Evolutionary conservation across 2,113 vertebrate species (phyloP), one percentile per base, ranked within the genome.

Genomic region (Lophura nycthemera): DNA sequence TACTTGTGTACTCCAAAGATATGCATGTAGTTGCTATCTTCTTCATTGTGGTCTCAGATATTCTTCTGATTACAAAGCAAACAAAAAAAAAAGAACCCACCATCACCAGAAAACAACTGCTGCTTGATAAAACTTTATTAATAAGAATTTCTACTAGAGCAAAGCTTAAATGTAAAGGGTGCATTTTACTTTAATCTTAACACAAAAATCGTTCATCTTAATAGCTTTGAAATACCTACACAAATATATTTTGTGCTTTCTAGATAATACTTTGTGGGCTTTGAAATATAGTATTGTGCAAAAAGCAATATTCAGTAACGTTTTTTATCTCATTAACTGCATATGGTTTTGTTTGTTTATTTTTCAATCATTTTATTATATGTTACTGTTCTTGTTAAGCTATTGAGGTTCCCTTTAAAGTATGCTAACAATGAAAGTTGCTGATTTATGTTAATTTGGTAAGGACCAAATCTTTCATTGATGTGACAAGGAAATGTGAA

Each of bases 341-440:
- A 2, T 32, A 22, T 29, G 13, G 1, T 36, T 61, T 40, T 38
- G 34, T 38, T 25, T 38, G 22, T 38, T 25, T 63, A 34, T 60
- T 22, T 77, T 21, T 1, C 57, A 32, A 3, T 25, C 9, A 11
- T 2, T 43, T 71, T 69, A 12, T 27, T 2, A 7, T 67, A 0
- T 66, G 38, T 21, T 17, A 20, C 43, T 54, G 12, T 25, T 63
- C 9, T 69, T 14, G 2, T 17, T 20, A 11, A 11, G 19, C 24
- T 86, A 1, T 27, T 61, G 40, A 60, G 15, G 12, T 56, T 32
- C 6, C 8, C 19, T 11, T 43, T 70, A 6, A 25, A 18, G 10
- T 20, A 8, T 10, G 27, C 8, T 40, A 67, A 20, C 36, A 59
- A 57, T 38, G 42, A 45, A 24, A 40, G 2, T 22, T 66, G 32